These are phyloP conservation scores for Sinocyclocheilus maitianheensis DNA, from an alignment of 2,113 vertebrate species.

Conservation along the genomic window DNA sequence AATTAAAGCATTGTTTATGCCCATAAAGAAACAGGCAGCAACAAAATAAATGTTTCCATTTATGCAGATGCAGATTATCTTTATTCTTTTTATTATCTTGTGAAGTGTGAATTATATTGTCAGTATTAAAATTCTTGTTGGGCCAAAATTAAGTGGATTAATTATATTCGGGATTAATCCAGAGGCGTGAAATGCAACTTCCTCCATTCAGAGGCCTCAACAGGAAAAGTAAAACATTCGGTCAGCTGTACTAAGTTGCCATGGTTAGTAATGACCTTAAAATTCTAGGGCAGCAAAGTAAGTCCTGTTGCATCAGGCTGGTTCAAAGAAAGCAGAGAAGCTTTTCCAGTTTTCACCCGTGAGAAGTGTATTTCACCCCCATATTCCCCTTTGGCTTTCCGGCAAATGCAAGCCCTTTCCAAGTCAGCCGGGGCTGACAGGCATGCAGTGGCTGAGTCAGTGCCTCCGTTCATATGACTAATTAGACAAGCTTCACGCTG, in stretches of 20 bases:
- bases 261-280: slow-evolving; percentile 48
- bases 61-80: neutral
- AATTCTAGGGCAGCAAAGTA: slow-evolving; percentile 31
- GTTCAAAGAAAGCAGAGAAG: slow-evolving; percentile 22
- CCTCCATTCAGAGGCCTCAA: slow-evolving; percentile 16
- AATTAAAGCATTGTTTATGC: neutral
- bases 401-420: neutral
- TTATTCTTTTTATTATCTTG: neutral
- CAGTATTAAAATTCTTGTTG: neutral
- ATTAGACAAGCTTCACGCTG: slow-evolving; percentile 95
- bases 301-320: slow-evolving; percentile 25
- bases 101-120: neutral
- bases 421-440: slow-evolving; percentile 71
- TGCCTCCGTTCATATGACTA: slow-evolving; percentile 96
- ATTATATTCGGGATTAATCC: slow-evolving; percentile 7
- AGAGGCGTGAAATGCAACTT: slow-evolving; percentile 34
- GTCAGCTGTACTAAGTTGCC: slow-evolving; percentile 35
- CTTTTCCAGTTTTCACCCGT: slow-evolving; percentile 18
- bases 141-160: slow-evolving; percentile 32
- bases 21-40: neutral
- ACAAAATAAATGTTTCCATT: neutral
- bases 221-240: slow-evolving; percentile 22
- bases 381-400: neutral
- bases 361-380: neutral
- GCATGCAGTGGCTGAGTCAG: slow-evolving; percentile 80